Evolutionary conservation across 23 tunicate species (phyloP), one percentile per base, ranked within the genome.

Genomic region (Corella eumyota): DNA sequence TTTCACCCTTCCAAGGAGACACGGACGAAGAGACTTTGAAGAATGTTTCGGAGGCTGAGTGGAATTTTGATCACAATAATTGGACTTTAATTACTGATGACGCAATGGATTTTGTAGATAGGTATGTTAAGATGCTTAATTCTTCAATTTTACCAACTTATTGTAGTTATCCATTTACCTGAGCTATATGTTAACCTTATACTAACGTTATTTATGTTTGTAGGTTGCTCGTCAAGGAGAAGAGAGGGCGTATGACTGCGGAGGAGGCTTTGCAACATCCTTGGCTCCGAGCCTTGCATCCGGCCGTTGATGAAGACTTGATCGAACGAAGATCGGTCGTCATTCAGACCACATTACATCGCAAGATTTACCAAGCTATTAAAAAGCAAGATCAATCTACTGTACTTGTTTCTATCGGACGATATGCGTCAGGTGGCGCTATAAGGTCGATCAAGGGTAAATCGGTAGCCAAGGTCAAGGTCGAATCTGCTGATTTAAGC

Each of bases 201-300:
- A n/a, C n/a, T n/a, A n/a, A n/a, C n/a, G n/a, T 2, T 54, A 13
- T 54, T 0, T 55, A 13, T 61, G 22, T 50, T 47, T 52, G 30
- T 30, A 85, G 84, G 47, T 61, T 88, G 34, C 74, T 88, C 4
- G 79, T 67, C 24, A 66, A 72, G 25, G 96, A 88, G 4, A 88
- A 79, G 45, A 60, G 74, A 9, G 80, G 65, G 60, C 51, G 98
- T 38, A 82, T 92, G 98, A 75, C 93, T 15, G 80, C 93, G 4
- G 68, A 65, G 25, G 93, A 92, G 30, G 98, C 98, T 23, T 34
- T 92, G 29, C 68, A 76, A 55, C 98, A 92, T 77, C 98, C 98
- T 17, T 92, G 92, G 92, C 37, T 92, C 38, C 68, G 80, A 45
- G 72, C 97, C 0, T 58, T 90, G 30, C 79, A 82, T 53, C 66